phyloP scores from a whole-genome alignment of 2,888 invertebrate genomes.

The Marasmarcha lunaedactyla region DNA sequence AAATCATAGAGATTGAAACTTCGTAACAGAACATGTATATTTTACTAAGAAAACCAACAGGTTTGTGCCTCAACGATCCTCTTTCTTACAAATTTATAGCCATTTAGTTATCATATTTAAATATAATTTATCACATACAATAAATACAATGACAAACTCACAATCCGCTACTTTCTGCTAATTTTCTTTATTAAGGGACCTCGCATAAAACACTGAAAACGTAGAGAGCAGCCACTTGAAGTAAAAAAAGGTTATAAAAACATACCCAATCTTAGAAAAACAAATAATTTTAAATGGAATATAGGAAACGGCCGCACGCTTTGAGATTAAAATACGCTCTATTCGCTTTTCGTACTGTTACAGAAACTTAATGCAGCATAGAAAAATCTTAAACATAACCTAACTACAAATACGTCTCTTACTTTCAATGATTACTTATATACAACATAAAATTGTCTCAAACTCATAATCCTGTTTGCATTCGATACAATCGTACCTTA shows the following conservation, averaged over 20 bases:
- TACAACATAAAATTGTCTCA: too few species aligned
- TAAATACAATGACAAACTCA: slow-evolving; percentile 34
- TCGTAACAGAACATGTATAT: too few species aligned
- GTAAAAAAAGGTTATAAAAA: slow-evolving; percentile 20
- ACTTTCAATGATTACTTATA: too few species aligned
- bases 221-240: slow-evolving; percentile 27
- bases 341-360: slow-evolving; percentile 35
- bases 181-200: slow-evolving; percentile 30
- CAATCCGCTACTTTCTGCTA: slow-evolving; percentile 10
- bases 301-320: slow-evolving; percentile 25
- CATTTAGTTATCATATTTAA: slow-evolving; percentile 17
- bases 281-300: slow-evolving; percentile 25
- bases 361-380: neutral
- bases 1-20: too few species aligned
- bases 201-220: slow-evolving; percentile 22
- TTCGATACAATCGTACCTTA: too few species aligned
- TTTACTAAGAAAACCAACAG: too few species aligned
- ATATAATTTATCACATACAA: slow-evolving; percentile 46
- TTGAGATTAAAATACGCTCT: slow-evolving; percentile 36
- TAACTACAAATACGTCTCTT: too few species aligned
- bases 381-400: too few species aligned
- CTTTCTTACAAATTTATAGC: slow-evolving; percentile 42
- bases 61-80: slow-evolving; percentile 11
- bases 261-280: slow-evolving; percentile 20
- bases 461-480: too few species aligned